Evolutionary conservation across 1,140 invertebrate genomes (phyloP), one percentile per base, ranked within the genome.

Genomic region (Idris sp.): DNA sequence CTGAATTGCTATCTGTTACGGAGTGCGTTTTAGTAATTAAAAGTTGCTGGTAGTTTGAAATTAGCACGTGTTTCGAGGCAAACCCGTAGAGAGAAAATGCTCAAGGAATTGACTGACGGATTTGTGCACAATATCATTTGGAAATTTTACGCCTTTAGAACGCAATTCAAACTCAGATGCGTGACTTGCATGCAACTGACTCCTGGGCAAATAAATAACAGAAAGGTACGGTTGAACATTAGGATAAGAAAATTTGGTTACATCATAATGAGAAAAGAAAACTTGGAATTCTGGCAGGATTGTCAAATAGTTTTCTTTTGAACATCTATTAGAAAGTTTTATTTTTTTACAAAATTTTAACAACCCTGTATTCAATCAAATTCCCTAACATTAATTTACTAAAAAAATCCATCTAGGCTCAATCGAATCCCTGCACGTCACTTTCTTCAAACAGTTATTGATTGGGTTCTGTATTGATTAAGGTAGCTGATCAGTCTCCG

Each of bases 1-100:
- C 19, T 40, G 54, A 74, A 74, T 68, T 74, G 58, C 48, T 68
- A 67, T 62, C 22, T 26, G 62, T 67, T 56, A 62, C 62, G 41
- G 36, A 40, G 43, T 67, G 35, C 48, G 43, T 36, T 74, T 61
- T 56, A 56, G 71, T 67, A 74, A 74, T 74, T 74, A 67, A 74
- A 67, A 72, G 68, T 72, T 72, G 16, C 26, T 15, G n/a, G 41
- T 36, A 67, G 46, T 67, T 74, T 31, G 30, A 44, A 73, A 74
- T 65, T 46, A 74, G 54, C 54, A 35, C 48, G 54, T 74, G 61
- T 74, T 67, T 65, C 33, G 38, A 38, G 53, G 44, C n/a, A 48
- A 65, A 54, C 31, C 61, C 61, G 26, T 26, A 54, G 56, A 65
- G 61, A 19, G n/a, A 43, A 53, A 54, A 36, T 25, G 43, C 31